A percentile compares a stretch with the other conserved stretches of the same genome.
These are phyloP conservation scores for Drosophila demipolita DNA, from an alignment of 2,888 invertebrate species.

Conservation along the genomic window DNA sequence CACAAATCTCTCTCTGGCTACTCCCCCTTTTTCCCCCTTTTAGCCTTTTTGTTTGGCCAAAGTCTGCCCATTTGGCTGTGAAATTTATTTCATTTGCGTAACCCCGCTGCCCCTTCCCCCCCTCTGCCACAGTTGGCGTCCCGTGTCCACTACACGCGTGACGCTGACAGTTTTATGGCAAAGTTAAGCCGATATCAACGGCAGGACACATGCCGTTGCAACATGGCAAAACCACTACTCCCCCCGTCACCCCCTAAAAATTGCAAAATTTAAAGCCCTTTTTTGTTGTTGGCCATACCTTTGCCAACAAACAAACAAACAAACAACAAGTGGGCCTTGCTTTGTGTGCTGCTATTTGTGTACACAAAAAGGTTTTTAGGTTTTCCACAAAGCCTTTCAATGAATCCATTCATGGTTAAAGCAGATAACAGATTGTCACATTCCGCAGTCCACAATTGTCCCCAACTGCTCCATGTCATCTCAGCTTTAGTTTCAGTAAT, in stretches of 20 bases:
- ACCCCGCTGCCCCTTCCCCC: conserved; percentile 14
- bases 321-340: conserved; percentile 56
- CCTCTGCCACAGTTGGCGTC: neutral
- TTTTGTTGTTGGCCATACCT: conserved; percentile 56
- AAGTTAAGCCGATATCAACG: conserved; percentile 80
- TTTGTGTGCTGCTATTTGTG: conserved; percentile 42
- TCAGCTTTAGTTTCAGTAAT: conserved; percentile 10
- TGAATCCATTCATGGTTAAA: conserved; percentile 77
- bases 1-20: conserved; percentile 58
- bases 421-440: conserved; percentile 70
- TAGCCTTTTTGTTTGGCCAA: conserved; percentile 60
- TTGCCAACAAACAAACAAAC: conserved; percentile 47
- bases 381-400: conserved; percentile 70
- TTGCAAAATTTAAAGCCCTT: conserved; percentile 78
- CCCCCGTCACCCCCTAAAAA: conserved; percentile 53
- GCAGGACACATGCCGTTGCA: conserved; percentile 71
- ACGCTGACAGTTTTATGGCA: conserved; percentile 80
- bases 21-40: conserved; percentile 31
- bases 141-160: conserved; percentile 69
- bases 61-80: conserved; percentile 77
- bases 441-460: conserved; percentile 26
- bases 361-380: conserved; percentile 74
- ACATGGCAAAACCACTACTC: conserved; percentile 23
- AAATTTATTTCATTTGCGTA: conserved; percentile 78
- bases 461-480: conserved; percentile 10